Percentiles rank a stretch among this genome's conserved stretches.
Conservation (phyloP, 2,888 invertebrate genomes). For the Drosophila hamatofila region DNA sequence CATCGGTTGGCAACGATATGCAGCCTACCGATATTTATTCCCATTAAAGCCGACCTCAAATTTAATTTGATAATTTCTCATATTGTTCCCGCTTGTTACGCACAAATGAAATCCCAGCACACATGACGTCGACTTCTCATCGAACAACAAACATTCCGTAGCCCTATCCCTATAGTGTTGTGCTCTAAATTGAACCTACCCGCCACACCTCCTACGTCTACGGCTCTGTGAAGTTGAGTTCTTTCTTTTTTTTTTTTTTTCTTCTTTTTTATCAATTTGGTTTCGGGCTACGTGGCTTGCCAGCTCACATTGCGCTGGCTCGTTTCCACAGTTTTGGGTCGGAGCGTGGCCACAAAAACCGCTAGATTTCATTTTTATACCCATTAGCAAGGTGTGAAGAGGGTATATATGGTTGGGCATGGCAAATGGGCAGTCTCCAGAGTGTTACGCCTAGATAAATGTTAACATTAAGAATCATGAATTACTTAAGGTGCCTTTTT, state of each 20-base stretch:
- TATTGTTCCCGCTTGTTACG: neutral
- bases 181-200: neutral
- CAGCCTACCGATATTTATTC: neutral
- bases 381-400: neutral
- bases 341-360: slow-evolving; percentile 53
- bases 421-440: neutral
- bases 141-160: neutral
- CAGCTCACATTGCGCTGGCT: slow-evolving; percentile 20
- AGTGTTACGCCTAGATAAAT: neutral
- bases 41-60: neutral
- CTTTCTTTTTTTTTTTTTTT: slow-evolving; percentile 6
- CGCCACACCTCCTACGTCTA: neutral
- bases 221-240: slow-evolving; percentile 5
- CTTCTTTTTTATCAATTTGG: slow-evolving; percentile 60
- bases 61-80: neutral
- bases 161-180: neutral
- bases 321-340: slow-evolving; percentile 27
- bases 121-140: slow-evolving; percentile 9
- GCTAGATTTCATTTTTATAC: slow-evolving; percentile 30
- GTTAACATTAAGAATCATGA: no score
- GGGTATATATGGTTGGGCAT: neutral
- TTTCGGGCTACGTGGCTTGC: slow-evolving; percentile 33
- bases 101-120: slow-evolving; percentile 14
- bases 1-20: neutral
- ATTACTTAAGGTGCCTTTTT: neutral